Evolutionary conservation across 2,888 invertebrate species (phyloP), one percentile per base, ranked within the genome.

Genomic region (Eucera pruinosa): DNA sequence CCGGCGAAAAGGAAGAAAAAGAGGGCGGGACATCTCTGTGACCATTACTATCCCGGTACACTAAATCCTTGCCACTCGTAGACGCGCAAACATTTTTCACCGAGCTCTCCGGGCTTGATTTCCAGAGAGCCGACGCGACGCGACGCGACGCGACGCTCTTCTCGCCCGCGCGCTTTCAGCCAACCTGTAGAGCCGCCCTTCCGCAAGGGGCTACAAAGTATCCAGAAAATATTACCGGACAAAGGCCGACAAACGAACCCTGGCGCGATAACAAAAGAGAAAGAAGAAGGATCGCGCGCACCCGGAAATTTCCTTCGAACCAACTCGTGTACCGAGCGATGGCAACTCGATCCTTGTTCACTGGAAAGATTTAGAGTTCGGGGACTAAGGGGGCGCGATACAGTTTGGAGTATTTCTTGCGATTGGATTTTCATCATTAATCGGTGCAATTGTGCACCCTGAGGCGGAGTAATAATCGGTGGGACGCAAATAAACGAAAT

Each of bases 11-110:
- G 57, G 39, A n/a, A n/a, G n/a, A 47, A 54, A 47, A 48, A 62
- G 66, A 41, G 62, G 33, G 15, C 30, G 54, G 66, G 52, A 78
- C 75, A 58, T 78, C 54, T 78, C 73, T 67, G 77, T 75, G 77
- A 67, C 75, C 82, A 72, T 82, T 80, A 69, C 82, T 80, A 74
- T 80, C 65, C 77, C 68, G 73, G 58, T 74, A 77, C 74, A 75
- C 72, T 82, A 80, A 82, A 83, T 83, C 83, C 78, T 82, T 82
- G 83, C 83, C 82, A 75, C 72, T 82, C 83, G 67, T 78, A 72
- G 78, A 80, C 78, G 72, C 80, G 75, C 66, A 68, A 83, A 75
- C 75, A 83, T 83, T 83, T 83, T 83, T 83, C 83, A 82, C 78
- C 57, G 43, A 52, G 45, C 48, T 50, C 61, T 57, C 39, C 55